phyloP scores from a whole-genome alignment of 2,888 invertebrate species.

The Parascotia fuliginaria region DNA sequence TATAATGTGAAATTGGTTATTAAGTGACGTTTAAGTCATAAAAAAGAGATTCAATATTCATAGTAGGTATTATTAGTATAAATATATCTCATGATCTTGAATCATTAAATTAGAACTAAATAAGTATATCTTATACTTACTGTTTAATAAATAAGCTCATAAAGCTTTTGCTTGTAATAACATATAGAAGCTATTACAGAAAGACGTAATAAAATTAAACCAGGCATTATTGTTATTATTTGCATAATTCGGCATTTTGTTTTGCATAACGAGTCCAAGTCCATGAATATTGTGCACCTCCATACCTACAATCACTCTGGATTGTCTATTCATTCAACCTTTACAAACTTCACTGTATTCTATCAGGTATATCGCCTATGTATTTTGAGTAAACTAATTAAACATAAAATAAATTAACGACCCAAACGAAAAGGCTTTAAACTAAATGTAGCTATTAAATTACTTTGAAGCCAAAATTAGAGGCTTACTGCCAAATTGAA shows the following conservation, averaged over 20 bases:
- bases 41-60: neutral
- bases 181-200: constrained; percentile 48
- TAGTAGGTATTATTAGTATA: neutral
- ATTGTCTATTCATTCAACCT: constrained; percentile 36
- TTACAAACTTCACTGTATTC: constrained; percentile 28
- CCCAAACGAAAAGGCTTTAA: neutral
- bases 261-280: constrained; percentile 66
- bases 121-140: too few species aligned
- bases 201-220: constrained; percentile 58
- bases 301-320: constrained; percentile 56
- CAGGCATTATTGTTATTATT: constrained; percentile 67
- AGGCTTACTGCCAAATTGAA: constrained; percentile 17
- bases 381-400: neutral
- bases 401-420: neutral
- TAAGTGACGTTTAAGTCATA: neutral
- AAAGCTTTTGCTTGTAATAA: constrained; percentile 23
- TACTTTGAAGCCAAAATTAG: neutral
- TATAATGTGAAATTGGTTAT: neutral
- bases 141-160: constrained; percentile 14
- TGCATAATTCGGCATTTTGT: constrained; percentile 70
- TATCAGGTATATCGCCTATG: constrained; percentile 15
- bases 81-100: constrained; percentile 4
- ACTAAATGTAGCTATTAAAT: constrained; percentile 1
- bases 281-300: constrained; percentile 62
- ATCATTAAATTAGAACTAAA: neutral